Evolutionary conservation across 2,797 vertebrate genomes (phyloP).

Genomic region (Ibycter americanus): DNA sequence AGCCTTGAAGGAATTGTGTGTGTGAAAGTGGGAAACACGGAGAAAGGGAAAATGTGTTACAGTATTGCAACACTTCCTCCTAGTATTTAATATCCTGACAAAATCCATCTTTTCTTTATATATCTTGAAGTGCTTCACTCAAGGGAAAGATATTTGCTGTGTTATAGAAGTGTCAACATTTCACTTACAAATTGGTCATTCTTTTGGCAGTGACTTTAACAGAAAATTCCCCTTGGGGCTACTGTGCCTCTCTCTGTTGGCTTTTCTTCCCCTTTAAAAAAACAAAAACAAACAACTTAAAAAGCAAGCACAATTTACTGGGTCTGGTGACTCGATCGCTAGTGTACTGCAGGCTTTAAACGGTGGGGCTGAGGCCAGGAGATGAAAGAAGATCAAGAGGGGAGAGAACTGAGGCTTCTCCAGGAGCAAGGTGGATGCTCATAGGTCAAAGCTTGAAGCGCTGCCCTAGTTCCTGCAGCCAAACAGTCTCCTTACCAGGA

Average conservation of each 20-base stretch:
- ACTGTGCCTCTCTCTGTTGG: not conserved
- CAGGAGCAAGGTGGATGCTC: not conserved
- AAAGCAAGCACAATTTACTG: conserved; percentile 41
- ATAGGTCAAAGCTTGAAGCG: not conserved
- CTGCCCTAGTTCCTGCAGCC: not conserved
- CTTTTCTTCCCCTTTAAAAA: not conserved
- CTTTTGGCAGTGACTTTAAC: conserved; percentile 53
- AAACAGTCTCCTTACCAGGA: not conserved
- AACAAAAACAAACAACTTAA: conserved; percentile 37
- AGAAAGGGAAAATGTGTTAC: not conserved
- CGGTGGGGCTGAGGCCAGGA: conserved; percentile 25
- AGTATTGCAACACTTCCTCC: not conserved
- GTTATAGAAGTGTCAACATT: conserved; percentile 52
- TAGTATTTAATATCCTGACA: not conserved
- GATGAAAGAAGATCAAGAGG: conserved; percentile 33
- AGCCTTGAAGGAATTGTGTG: not conserved
- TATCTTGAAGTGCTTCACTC: conserved; percentile 7
- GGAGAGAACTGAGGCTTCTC: conserved; percentile 15
- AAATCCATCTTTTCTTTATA: not conserved
- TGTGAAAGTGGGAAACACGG: conserved; percentile 8
- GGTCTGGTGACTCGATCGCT: not conserved
- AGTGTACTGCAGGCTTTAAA: conserved; percentile 18
- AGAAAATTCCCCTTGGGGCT: conserved; percentile 45
- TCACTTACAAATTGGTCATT: conserved; percentile 58
- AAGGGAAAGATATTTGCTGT: conserved; percentile 19